Percentiles rank a stretch among this genome's conserved stretches.
Evolutionary conservation across 53 echinoderm and acorn worm genomes (phyloP).

Genomic region (Mesocentrotus franciscanus): DNA sequence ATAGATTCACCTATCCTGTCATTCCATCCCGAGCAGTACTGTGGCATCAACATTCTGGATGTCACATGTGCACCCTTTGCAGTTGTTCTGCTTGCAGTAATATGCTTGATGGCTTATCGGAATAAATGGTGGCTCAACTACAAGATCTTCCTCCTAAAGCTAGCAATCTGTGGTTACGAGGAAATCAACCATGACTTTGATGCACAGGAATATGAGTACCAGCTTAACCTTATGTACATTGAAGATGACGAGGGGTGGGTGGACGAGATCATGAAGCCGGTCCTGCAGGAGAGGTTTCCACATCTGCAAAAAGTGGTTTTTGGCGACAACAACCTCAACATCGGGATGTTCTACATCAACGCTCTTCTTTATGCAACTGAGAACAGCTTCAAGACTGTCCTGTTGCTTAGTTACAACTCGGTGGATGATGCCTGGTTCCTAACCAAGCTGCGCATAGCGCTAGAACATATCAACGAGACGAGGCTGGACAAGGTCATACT

Average conservation of each 20-base stretch:
- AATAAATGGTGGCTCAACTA: conserved; percentile 10
- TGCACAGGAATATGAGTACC: background rate
- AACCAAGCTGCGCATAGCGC: too few species aligned
- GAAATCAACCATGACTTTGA: background rate
- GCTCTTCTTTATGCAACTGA: too few species aligned
- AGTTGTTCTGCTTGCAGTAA: background rate
- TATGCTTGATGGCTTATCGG: background rate
- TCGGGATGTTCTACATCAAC: background rate
- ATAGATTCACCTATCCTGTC: background rate
- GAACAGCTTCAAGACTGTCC: background rate
- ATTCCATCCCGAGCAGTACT: background rate
- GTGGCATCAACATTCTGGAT: background rate
- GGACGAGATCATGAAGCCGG: background rate
- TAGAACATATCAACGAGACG: too few species aligned
- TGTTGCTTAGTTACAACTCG: background rate
- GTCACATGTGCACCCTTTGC: background rate
- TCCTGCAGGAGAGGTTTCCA: conserved; percentile 1
- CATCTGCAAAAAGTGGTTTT: background rate
- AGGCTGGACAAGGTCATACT: too few species aligned
- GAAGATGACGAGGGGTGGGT: background rate
- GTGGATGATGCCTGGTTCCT: too few species aligned
- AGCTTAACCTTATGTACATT: background rate
- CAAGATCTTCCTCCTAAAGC: background rate
- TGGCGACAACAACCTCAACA: background rate
- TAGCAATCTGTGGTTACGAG: too few species aligned